These are phyloP conservation scores for Stenurella melanura DNA, from an alignment of 2,888 invertebrate genomes.

Conservation along the genomic window DNA sequence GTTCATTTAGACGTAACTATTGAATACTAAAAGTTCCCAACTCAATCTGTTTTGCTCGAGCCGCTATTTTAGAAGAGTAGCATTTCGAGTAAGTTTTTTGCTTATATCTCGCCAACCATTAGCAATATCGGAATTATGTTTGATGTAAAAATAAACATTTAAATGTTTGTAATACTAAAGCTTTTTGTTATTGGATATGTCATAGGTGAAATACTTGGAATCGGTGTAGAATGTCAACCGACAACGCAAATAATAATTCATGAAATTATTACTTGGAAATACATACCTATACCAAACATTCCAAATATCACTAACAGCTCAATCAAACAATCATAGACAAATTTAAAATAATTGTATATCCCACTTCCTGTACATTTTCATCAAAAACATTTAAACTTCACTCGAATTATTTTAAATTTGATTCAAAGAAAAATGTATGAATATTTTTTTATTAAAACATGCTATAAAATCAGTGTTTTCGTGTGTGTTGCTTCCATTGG, in stretches of 20 bases:
- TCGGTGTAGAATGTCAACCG: background rate
- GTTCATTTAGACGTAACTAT: no score
- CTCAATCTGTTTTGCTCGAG: no score
- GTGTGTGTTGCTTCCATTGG: no score
- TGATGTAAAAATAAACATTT: no score
- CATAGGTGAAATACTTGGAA: background rate
- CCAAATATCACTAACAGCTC: conserved; percentile 56
- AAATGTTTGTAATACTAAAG: no score
- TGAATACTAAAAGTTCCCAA: no score
- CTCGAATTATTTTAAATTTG: conserved; percentile 9
- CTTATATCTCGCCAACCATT: no score
- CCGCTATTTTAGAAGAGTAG: no score
- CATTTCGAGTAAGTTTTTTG: no score
- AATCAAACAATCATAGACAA: conserved; percentile 26
- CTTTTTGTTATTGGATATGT: background rate
- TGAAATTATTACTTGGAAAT: background rate
- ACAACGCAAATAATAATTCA: background rate
- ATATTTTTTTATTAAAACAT: conserved; percentile 22
- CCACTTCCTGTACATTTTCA: background rate
- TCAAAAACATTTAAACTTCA: background rate
- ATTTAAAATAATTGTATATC: background rate
- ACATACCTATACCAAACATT: conserved; percentile 51
- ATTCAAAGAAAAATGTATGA: background rate
- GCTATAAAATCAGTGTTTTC: background rate
- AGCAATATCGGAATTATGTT: no score